A percentile compares a stretch with the other conserved stretches of the same genome.
These are phyloP conservation scores for Streptopelia turtur DNA, from an alignment of 2,797 vertebrate species.

Conservation along the genomic window DNA sequence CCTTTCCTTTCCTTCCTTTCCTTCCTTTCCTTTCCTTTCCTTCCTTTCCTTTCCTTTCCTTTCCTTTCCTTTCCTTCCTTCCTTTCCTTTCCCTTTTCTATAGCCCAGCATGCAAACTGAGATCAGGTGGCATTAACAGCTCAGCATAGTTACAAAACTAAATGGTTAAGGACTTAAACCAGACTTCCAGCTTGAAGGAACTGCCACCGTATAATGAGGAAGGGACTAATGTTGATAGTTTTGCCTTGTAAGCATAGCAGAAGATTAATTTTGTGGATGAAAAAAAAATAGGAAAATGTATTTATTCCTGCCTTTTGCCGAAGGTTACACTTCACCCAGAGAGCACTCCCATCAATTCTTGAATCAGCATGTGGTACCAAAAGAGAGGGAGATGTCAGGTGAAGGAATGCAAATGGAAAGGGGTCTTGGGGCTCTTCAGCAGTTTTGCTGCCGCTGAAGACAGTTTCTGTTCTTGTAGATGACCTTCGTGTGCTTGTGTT, in stretches of 20 bases:
- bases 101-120: not conserved
- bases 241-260: not conserved
- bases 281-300: not conserved
- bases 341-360: not conserved
- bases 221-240: not conserved
- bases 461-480: not conserved
- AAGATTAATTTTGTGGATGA: not conserved
- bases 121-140: not conserved
- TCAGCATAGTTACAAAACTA: not conserved
- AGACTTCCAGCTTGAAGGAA: not conserved
- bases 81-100: too few species aligned
- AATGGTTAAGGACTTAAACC: conserved; percentile 21
- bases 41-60: too few species aligned
- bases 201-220: not conserved
- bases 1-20: too few species aligned
- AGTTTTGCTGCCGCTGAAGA: not conserved
- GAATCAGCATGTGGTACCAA: not conserved
- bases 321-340: not conserved
- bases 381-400: not conserved
- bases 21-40: too few species aligned
- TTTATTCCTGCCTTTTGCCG: not conserved
- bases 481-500: not conserved
- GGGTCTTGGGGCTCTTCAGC: not conserved
- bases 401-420: accelerated
- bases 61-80: too few species aligned